Evolutionary conservation across 2,113 vertebrate genomes (phyloP).

Genomic region (Cryptotis parvus): DNA sequence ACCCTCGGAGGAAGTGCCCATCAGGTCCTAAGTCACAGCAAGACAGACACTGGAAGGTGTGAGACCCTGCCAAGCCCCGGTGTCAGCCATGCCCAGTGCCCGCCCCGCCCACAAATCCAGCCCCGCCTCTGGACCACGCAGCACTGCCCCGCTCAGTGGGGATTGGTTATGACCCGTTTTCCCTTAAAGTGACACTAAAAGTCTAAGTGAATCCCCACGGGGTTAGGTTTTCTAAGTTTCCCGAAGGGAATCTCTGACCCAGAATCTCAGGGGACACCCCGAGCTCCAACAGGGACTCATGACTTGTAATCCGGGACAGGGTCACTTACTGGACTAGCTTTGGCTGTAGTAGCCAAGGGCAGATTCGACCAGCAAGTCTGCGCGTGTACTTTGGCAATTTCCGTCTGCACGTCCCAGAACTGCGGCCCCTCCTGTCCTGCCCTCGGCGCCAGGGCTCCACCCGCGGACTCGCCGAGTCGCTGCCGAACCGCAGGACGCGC

Average conservation of each 20-base stretch:
- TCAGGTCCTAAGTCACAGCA: not conserved
- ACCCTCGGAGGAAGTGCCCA: not conserved
- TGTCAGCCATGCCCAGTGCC: no score
- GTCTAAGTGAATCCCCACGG: not conserved
- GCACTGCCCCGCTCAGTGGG: no score
- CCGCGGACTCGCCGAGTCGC: not conserved
- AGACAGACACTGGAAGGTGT: not conserved
- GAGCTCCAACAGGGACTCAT: accelerated
- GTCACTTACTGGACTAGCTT: not conserved
- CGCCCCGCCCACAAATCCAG: not conserved
- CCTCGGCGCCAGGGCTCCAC: not conserved
- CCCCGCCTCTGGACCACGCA: not conserved
- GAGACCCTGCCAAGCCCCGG: no score
- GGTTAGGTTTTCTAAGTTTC: not conserved
- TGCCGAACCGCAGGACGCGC: not conserved
- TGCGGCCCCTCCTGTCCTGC: not conserved
- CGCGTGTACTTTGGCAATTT: accelerated
- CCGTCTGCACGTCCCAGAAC: not conserved
- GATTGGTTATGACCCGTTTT: not conserved
- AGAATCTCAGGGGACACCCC: not conserved
- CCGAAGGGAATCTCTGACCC: not conserved
- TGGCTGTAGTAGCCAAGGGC: constrained; percentile 40
- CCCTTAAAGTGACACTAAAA: not conserved
- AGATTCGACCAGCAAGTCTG: not conserved
- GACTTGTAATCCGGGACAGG: accelerated